Conservation (phyloP, 2,113 vertebrate genomes). For the Turnix velox region DNA sequence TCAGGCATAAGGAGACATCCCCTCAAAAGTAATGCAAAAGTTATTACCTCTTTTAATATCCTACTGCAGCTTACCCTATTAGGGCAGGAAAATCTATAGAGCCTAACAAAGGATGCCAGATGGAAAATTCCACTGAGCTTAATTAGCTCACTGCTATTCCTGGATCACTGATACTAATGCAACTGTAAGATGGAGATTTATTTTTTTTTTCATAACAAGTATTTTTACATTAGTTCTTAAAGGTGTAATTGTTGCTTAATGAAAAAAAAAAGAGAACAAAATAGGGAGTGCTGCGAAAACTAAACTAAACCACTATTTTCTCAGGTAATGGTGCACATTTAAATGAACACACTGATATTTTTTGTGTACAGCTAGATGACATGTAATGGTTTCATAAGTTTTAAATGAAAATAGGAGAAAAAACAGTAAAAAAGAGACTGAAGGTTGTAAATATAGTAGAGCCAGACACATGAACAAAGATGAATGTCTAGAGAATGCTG, state of each 20-base stretch:
- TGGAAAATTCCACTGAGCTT: slow-evolving; percentile 64
- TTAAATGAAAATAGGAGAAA: neutral
- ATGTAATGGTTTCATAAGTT: neutral
- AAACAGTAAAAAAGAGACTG: neutral
- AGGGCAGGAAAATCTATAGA: slow-evolving; percentile 32
- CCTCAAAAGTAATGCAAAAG: neutral
- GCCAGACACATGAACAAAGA: neutral
- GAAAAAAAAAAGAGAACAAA: neutral
- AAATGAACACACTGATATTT: neutral
- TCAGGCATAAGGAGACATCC: neutral
- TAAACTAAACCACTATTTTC: neutral
- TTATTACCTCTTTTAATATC: slow-evolving; percentile 47
- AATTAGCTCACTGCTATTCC: slow-evolving; percentile 52
- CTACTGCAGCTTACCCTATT: slow-evolving; percentile 19
- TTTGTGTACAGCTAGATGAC: neutral
- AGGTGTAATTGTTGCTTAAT: neutral
- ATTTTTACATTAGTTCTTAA: slow-evolving; percentile 2
- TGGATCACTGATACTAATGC: slow-evolving; percentile 17
- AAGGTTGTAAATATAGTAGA: neutral
- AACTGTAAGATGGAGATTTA: neutral
- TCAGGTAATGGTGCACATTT: neutral
- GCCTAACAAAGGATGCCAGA: slow-evolving; percentile 52
- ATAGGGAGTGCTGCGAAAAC: neutral
- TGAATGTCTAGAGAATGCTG: neutral
- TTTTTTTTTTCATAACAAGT: neutral